Evolutionary conservation across 1,140 invertebrate species (phyloP), one percentile per base, ranked within the genome.

Genomic region (Pseudomyrmex cubaensis): DNA sequence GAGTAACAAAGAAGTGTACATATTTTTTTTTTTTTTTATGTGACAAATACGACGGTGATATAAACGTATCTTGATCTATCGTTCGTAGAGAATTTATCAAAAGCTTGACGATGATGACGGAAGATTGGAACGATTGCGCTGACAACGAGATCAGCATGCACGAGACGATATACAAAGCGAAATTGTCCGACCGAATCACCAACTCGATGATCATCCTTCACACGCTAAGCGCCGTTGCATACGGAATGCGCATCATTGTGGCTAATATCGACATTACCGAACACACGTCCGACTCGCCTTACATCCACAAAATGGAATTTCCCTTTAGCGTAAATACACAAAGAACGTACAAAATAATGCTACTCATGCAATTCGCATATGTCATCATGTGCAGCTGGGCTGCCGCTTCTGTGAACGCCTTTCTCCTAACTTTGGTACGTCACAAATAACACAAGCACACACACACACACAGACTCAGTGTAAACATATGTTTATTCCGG

Each of bases 201-300:
- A 82, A 82, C 44, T n/a, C 75, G 8, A 82, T 82, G 13, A 50
- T 82, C 44, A 35, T 61, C n/a, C 25, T 72, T 12, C 67, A 69
- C 2, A 80, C 57, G 46, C 20, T 77, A 22, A 77, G 75, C 17
- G 77, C 20, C 13, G 8, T 61, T 61, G 15, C 25, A 9, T 73
- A 72, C 1, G 25, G 44, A 9, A 73, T 8, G 17, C 54, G 69
- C 7, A 22, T 67, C 9, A 46, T 77, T 2, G 8, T 77, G 25
- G 35, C 67, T 3, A 8, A 61, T 22, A 22, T 44, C 17, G 64
- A 50, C 52, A 48, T 82, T 44, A 74, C 15, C n/a, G 61, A 76
- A 54, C 4, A 1, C 2, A 22, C 20, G 3, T 61, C 35, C 9
- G 15, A 63, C 22, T 50, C 25, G 8, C 59, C n/a, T 17, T 82